Conservation (phyloP, 2,797 vertebrate genomes). For the Tympanoctomys barrerae region DNA sequence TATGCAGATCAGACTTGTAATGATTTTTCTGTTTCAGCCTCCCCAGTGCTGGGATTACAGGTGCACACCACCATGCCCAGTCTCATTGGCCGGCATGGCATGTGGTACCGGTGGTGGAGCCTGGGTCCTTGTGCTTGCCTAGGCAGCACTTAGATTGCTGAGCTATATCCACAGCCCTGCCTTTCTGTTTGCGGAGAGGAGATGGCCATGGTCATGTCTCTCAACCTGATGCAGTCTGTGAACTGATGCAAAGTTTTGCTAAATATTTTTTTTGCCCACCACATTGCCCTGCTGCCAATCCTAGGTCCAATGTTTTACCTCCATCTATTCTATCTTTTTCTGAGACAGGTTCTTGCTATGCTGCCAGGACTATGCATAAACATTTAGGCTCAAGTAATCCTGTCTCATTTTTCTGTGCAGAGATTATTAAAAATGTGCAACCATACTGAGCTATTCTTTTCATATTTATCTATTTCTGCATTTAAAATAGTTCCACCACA, state of each 20-base stretch:
- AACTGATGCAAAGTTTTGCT: not conserved
- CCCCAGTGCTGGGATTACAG: too few species aligned
- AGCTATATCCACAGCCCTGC: too few species aligned
- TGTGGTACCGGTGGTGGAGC: too few species aligned
- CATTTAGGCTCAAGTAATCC: not conserved
- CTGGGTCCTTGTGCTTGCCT: too few species aligned
- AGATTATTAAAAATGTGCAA: not conserved
- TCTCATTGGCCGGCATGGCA: too few species aligned
- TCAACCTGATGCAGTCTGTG: not conserved
- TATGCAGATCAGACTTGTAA: too few species aligned
- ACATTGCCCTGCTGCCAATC: not conserved
- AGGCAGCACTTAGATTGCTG: too few species aligned
- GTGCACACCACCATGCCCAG: too few species aligned
- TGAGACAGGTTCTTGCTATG: not conserved
- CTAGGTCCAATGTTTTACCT: not conserved
- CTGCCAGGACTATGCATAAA: not conserved
- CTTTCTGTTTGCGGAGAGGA: not conserved
- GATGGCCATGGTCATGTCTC: not conserved
- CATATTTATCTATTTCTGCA: not conserved
- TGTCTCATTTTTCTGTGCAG: not conserved
- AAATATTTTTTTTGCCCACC: not conserved
- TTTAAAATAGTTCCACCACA: not conserved
- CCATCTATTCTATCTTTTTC: not conserved
- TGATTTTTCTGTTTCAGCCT: too few species aligned
- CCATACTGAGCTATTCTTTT: not conserved